Evolutionary conservation across 2,797 vertebrate genomes (phyloP).

Genomic region (Enteromius afrohamiltoni): DNA sequence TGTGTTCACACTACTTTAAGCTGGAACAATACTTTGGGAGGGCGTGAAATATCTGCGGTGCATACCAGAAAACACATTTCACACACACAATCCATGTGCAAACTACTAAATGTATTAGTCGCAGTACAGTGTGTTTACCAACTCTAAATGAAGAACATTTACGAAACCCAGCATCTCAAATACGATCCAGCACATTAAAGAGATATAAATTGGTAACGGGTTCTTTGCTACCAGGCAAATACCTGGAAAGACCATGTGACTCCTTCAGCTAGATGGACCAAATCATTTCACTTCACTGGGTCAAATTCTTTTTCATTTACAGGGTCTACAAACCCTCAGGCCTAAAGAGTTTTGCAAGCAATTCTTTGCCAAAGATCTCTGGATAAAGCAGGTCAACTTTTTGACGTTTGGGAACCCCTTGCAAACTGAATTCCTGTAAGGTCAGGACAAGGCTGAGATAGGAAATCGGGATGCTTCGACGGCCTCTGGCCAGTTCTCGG

Average conservation of each 20-base stretch:
- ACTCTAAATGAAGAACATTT: slow-evolving; percentile 16
- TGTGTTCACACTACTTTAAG: background rate
- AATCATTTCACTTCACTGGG: slow-evolving; percentile 13
- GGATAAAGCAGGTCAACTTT: slow-evolving; percentile 37
- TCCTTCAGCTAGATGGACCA: slow-evolving; percentile 5
- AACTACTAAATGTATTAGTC: slow-evolving; percentile 4
- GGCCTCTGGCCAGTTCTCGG: slow-evolving; percentile 12
- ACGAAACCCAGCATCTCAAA: slow-evolving; percentile 9
- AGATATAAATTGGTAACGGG: background rate
- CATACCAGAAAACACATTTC: background rate
- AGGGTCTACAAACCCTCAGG: background rate
- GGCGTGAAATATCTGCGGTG: background rate
- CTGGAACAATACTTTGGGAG: background rate
- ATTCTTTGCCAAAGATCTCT: slow-evolving; percentile 20
- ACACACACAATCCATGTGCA: background rate
- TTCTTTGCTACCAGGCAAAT: slow-evolving; percentile 29
- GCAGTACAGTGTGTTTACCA: slow-evolving; percentile 9
- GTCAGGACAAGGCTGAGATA: slow-evolving; percentile 43
- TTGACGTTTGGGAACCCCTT: slow-evolving; percentile 35
- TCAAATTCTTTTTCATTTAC: slow-evolving; percentile 33
- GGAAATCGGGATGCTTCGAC: slow-evolving; percentile 42
- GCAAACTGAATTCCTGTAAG: slow-evolving; percentile 63
- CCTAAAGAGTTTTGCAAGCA: slow-evolving; percentile 9
- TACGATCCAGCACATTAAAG: slow-evolving; percentile 2
- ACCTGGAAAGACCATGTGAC: slow-evolving; percentile 25